Evolutionary conservation across 1,140 invertebrate species (phyloP).

Genomic region (Protaetia brevitarsis): DNA sequence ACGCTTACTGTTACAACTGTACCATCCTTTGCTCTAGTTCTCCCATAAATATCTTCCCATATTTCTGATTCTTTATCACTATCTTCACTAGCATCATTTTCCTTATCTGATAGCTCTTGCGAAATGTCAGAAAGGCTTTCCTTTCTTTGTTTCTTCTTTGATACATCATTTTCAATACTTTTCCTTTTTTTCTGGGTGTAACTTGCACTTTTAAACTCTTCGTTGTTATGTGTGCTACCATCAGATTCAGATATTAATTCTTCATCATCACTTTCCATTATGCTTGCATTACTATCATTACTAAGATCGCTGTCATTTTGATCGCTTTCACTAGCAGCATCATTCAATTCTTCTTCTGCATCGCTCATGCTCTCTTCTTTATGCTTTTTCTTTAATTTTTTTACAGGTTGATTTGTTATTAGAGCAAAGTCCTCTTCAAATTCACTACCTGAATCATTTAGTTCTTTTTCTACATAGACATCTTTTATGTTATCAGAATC

Average conservation of each 20-base stretch:
- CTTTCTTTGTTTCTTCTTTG: slow-evolving; percentile 42
- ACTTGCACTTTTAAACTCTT: slow-evolving; percentile 32
- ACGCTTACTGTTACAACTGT: slow-evolving; percentile 33
- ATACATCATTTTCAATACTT: slow-evolving; percentile 34
- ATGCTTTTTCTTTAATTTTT: slow-evolving; percentile 28
- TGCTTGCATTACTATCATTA: slow-evolving; percentile 32
- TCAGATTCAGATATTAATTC: slow-evolving; percentile 35
- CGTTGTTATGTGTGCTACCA: slow-evolving; percentile 35
- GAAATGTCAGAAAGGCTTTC: slow-evolving; percentile 31
- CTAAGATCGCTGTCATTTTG: too few relatives aligned
- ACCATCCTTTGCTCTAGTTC: slow-evolving; percentile 75
- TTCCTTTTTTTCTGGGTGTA: slow-evolving; percentile 29
- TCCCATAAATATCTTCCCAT: slow-evolving; percentile 94
- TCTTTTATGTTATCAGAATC: slow-evolving; percentile 67
- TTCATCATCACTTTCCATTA: slow-evolving; percentile 37
- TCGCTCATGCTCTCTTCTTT: slow-evolving; percentile 29
- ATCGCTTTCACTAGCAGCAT: slow-evolving; percentile 28
- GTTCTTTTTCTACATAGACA: slow-evolving; percentile 60
- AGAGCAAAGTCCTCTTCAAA: slow-evolving; percentile 63
- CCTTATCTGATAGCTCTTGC: slow-evolving; percentile 2
- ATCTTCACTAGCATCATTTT: slow-evolving; percentile 25
- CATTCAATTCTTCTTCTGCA: slow-evolving; percentile 35
- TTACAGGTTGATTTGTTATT: slow-evolving; percentile 33
- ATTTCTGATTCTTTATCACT: slow-evolving; percentile 36
- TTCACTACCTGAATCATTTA: slow-evolving; percentile 60